These are phyloP conservation scores for Andrena camellia DNA, from an alignment of 2,888 invertebrate genomes.

Conservation along the genomic window DNA sequence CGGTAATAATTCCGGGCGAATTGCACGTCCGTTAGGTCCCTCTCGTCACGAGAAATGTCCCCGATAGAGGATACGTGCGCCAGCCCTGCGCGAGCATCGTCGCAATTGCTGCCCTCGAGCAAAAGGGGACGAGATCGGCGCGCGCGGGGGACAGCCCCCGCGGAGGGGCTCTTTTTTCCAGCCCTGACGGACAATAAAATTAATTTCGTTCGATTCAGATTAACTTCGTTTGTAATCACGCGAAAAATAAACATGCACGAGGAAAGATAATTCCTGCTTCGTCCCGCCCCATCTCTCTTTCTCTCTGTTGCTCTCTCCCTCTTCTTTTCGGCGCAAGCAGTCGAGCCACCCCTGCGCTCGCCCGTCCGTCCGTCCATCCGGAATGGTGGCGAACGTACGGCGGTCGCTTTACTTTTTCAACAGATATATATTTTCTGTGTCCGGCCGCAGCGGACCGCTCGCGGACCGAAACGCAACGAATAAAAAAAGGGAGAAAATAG, in stretches of 20 bases:
- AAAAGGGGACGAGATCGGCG: constrained; percentile 36
- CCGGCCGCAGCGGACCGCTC: constrained; percentile 69
- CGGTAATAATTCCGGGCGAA: constrained; percentile 52
- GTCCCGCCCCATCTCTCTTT: constrained; percentile 29
- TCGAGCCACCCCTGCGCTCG: constrained; percentile 52
- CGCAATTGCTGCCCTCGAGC: neutral
- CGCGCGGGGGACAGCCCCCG: constrained; percentile 22
- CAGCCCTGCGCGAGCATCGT: too few species aligned
- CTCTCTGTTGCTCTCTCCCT: neutral
- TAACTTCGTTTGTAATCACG: constrained; percentile 85
- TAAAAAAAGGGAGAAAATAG: constrained; percentile 65
- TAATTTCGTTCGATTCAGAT: constrained; percentile 85
- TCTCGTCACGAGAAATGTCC: constrained; percentile 4
- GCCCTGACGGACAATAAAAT: constrained; percentile 81
- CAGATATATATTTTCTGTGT: constrained; percentile 75
- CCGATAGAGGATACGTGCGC: too few species aligned
- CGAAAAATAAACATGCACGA: constrained; percentile 80
- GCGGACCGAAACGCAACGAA: constrained; percentile 73
- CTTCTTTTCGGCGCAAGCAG: constrained; percentile 55
- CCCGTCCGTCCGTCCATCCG: constrained; percentile 68
- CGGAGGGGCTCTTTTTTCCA: constrained; percentile 37
- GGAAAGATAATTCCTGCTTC: constrained; percentile 69
- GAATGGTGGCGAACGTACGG: constrained; percentile 73
- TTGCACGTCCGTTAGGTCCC: constrained; percentile 46
- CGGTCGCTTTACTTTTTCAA: constrained; percentile 75